Evolutionary conservation across 2,113 vertebrate species (phyloP), one percentile per base, ranked within the genome.

Genomic region (Apeltes quadracus): DNA sequence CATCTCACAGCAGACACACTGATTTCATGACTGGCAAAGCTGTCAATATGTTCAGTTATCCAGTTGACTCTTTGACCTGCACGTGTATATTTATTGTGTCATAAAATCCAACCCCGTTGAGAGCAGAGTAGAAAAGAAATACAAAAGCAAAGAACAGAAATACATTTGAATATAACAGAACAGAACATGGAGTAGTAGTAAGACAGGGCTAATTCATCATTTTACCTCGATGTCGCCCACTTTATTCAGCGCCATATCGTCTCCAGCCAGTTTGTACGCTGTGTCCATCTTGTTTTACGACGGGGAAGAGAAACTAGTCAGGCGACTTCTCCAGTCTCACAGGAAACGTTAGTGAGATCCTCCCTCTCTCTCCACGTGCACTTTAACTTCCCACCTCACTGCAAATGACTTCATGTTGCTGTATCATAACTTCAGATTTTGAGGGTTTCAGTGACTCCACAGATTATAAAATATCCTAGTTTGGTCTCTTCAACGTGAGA

Each of bases 141-240:
- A 3, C 7, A 25, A 54, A 25, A 51, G 1, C n/a, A 22, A 3
- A 25, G 12, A 62, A 44, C 20, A 61, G 23, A 29, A 62, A 6
- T 29, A 29, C 27, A 51, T 51, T 53, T 25, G 25, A 57, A 39
- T 38, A 61, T 23, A 51, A 34, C n/a, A 25, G 29, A 56, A 34
- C 10, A 53, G 25, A 53, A 25, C 11, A 1, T 0, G 7, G 14
- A 23, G 11, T 1, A 48, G 14, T n/a, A 56, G 10, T 36, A 20
- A 18, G 15, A 32, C 20, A 16, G n/a, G 14, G 11, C 2, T 4
- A 9, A 7, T 46, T 18, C 13, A 43, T 57, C 13, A 32, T 27
- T 73, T 69, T 58, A 88, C 89, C 78, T 91, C 85, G 14, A 70
- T 5, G 20, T 84, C 71, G 0, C 11, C 71, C 2, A 23, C 18